These are phyloP conservation scores for Solea solea DNA, from an alignment of 2,113 vertebrate species.

Conservation along the genomic window DNA sequence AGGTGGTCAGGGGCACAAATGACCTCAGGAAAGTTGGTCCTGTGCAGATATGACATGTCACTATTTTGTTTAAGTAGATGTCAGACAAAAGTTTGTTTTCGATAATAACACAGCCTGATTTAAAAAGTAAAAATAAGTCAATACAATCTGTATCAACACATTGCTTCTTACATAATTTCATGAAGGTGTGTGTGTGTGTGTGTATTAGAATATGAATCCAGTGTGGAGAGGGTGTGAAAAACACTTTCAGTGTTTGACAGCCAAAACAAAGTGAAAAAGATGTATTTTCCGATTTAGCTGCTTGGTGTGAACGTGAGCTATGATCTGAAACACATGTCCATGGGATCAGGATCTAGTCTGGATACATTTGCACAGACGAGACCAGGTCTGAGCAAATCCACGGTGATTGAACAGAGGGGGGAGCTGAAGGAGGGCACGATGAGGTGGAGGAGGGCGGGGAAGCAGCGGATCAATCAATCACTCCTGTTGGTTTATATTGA, in stretches of 20 bases:
- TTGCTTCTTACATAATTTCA: not conserved
- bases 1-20: not conserved
- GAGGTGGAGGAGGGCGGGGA: constrained; percentile 51
- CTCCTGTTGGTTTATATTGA: constrained; percentile 76
- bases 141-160: not conserved
- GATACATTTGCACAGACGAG: constrained; percentile 31
- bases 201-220: too few relatives aligned
- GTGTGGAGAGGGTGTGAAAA: not conserved
- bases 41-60: not conserved
- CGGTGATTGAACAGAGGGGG: constrained; percentile 21
- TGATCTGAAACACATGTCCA: constrained; percentile 1
- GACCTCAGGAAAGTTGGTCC: not conserved
- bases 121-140: not conserved
- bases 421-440: constrained; percentile 49
- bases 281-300: not conserved
- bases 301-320: not conserved
- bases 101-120: not conserved
- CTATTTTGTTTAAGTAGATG: not conserved
- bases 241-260: not conserved
- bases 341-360: constrained; percentile 53
- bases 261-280: not conserved
- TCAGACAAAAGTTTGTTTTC: not conserved
- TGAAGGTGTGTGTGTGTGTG: not conserved
- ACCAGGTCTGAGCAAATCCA: constrained; percentile 36
- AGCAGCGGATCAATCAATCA: constrained; percentile 75